These are phyloP conservation scores for Hirtodrosophila duncani DNA, from an alignment of 2,888 invertebrate species.

Conservation along the genomic window DNA sequence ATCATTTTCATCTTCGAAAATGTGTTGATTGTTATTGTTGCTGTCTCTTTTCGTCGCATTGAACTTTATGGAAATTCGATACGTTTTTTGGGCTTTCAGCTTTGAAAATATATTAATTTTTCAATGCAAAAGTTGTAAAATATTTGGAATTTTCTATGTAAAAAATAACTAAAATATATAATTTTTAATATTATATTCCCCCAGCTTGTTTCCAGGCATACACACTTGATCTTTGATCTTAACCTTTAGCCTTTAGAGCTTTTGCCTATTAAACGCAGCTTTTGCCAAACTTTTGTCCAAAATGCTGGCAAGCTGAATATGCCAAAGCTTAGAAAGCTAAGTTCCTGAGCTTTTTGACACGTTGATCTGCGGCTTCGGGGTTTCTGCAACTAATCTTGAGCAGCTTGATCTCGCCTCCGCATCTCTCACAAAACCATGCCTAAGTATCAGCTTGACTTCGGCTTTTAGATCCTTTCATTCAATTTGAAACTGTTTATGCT, in stretches of 20 bases:
- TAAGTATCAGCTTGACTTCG: constrained; percentile 54
- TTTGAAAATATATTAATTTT: background rate
- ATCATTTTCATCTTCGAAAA: constrained; percentile 66
- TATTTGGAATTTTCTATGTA: constrained; percentile 30
- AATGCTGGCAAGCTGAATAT: no score
- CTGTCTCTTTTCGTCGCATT: constrained; percentile 75
- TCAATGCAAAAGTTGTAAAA: constrained; percentile 34
- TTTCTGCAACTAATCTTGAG: constrained; percentile 11
- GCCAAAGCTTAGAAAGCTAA: no score
- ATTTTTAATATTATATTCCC: constrained; percentile 21
- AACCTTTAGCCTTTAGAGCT: constrained; percentile 42
- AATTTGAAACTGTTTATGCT: constrained; percentile 32
- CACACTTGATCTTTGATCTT: constrained; percentile 23
- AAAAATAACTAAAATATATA: constrained; percentile 14
- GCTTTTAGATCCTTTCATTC: constrained; percentile 15
- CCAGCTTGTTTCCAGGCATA: constrained; percentile 63
- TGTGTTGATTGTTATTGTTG: constrained; percentile 62
- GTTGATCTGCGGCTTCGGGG: background rate
- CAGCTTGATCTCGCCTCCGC: constrained; percentile 11
- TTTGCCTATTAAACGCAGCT: constrained; percentile 26
- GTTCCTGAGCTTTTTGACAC: no score
- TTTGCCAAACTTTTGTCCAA: no score
- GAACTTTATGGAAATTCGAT: constrained; percentile 78
- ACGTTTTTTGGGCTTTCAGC: constrained; percentile 55
- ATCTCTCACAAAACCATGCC: constrained; percentile 50